A percentile compares a stretch with the other conserved stretches of the same genome.
These are phyloP conservation scores for Troides helena DNA, from an alignment of 2,888 invertebrate genomes.

Conservation along the genomic window DNA sequence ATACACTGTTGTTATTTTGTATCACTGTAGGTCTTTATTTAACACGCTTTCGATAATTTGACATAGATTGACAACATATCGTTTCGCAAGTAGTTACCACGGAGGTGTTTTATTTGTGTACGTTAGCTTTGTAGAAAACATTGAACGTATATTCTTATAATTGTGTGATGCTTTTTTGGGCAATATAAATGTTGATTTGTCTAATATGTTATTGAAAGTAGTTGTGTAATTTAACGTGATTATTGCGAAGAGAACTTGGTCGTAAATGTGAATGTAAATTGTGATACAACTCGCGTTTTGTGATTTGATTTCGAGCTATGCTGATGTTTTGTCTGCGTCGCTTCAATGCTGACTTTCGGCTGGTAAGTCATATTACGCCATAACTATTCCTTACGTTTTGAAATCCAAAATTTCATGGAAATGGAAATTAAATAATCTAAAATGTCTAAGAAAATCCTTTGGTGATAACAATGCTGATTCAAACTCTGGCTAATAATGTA, in stretches of 20 bases:
- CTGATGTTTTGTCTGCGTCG: slow-evolving; percentile 39
- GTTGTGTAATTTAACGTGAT: slow-evolving; percentile 46
- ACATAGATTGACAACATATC: slow-evolving; percentile 66
- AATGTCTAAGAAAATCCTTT: no score
- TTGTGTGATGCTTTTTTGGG: slow-evolving; percentile 34
- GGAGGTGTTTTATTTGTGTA: slow-evolving; percentile 73
- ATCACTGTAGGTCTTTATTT: slow-evolving; percentile 22
- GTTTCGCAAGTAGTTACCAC: slow-evolving; percentile 70
- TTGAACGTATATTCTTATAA: slow-evolving; percentile 43
- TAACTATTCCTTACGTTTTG: not conserved
- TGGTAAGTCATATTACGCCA: slow-evolving; percentile 39
- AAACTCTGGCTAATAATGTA: no score
- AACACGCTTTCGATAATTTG: slow-evolving; percentile 50
- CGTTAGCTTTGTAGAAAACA: slow-evolving; percentile 55
- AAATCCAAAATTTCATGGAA: not conserved
- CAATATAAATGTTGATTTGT: slow-evolving; percentile 31
- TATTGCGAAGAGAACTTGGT: slow-evolving; percentile 33
- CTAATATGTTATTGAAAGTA: slow-evolving; percentile 42
- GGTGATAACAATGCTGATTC: no score
- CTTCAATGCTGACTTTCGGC: slow-evolving; percentile 40
- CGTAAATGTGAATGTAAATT: slow-evolving; percentile 38
- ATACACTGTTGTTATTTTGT: slow-evolving; percentile 5
- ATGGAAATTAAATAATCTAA: not conserved
- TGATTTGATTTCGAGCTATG: slow-evolving; percentile 53
- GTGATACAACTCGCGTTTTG: slow-evolving; percentile 48